Evolutionary conservation across 2,888 invertebrate species (phyloP), one percentile per base, ranked within the genome.

Genomic region (Ophioninae sp.): DNA sequence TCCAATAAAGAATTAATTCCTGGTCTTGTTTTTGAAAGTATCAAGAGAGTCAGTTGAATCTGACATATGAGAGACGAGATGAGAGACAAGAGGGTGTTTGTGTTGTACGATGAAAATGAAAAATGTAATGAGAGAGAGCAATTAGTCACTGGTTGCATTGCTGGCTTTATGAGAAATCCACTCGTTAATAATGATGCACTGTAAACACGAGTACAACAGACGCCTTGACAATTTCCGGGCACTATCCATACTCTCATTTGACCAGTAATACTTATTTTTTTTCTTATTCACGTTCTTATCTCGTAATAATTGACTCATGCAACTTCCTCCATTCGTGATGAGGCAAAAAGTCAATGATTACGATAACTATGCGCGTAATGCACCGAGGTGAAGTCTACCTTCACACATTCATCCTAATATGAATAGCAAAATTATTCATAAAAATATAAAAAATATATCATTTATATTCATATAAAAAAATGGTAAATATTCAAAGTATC

Each of bases 101-200:
- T n/a, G n/a, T 39, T 23, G 41, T 21, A 64, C 68, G 70, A 75
- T n/a, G 74, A 73, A 44, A 30, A 41, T 68, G 72, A 61, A 67
- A 74, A 83, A 39, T n/a, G 59, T 23, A 56, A 20, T 62, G 39
- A 57, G 61, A 79, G 82, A 81, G 78, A 84, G 88, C 89, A 90
- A 90, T 90, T 90, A 90, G 89, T 89, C 87, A 70, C 74, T 61
- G 57, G 57, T 68, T 37, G 69, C 65, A 21, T 72, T 57, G 78
- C 57, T 67, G 10, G 56, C 50, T 59, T 20, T 17, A 88, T 87
- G 88, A 88, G 88, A 89, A 88, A 88, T 86, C 88, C 89, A 86
- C 85, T 85, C 84, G 86, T 87, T 67, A 77, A 81, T 83, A 84
- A 84, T 81, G 81, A 84, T 74, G 41, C 78, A 72, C 70, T 65